phyloP scores from a whole-genome alignment of 2,797 vertebrate genomes.

The Paguma larvata region DNA sequence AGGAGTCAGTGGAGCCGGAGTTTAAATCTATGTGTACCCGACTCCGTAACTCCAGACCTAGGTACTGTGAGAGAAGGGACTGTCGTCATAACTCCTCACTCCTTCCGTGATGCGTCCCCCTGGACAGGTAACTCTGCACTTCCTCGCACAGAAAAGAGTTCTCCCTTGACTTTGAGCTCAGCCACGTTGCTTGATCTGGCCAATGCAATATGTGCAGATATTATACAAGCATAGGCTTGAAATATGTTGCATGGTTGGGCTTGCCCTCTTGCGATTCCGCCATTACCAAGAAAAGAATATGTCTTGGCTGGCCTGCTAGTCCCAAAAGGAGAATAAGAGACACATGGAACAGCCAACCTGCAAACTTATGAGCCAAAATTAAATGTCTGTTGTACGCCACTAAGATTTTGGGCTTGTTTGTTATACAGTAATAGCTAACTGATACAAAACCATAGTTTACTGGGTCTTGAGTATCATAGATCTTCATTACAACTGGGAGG shows the following conservation, averaged over 20 bases:
- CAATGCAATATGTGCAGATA: background rate
- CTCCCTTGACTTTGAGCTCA: background rate
- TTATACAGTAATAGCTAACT: background rate
- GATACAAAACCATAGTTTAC: background rate
- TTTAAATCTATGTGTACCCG: background rate
- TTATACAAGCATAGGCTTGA: background rate
- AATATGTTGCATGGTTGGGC: background rate
- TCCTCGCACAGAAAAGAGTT: background rate
- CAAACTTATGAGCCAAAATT: background rate
- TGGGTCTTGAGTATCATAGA: background rate
- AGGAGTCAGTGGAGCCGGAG: background rate
- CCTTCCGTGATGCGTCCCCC: background rate
- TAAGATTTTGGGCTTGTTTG: background rate
- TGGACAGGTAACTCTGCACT: background rate
- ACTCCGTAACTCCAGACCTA: background rate
- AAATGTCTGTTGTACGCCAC: background rate
- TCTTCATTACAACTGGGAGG: background rate
- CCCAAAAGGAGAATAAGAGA: background rate
- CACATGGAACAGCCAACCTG: background rate
- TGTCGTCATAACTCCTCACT: background rate
- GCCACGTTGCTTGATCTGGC: background rate
- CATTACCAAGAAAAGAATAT: background rate
- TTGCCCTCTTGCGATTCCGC: background rate
- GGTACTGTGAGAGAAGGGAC: background rate
- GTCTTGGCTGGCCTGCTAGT: background rate